Evolutionary conservation across 1,140 invertebrate species (phyloP).

Genomic region (Alviniconcha marisindica): DNA sequence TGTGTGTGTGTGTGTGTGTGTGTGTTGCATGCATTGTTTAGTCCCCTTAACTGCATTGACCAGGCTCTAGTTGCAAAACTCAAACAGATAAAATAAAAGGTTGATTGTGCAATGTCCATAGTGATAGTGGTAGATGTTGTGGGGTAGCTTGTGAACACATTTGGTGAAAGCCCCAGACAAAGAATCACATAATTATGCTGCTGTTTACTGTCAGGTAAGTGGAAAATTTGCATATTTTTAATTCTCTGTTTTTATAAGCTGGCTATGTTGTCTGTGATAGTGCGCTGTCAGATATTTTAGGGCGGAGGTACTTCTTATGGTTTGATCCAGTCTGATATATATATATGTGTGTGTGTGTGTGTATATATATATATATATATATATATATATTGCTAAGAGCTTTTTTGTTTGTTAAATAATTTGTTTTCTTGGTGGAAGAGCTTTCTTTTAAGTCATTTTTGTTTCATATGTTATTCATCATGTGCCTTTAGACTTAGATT

Average conservation of each 20-base stretch:
- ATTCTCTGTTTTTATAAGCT: conserved; percentile 25
- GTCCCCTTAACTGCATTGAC: too few species aligned
- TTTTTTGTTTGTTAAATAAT: neutral
- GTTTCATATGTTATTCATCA: neutral
- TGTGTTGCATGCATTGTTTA: too few species aligned
- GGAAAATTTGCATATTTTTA: conserved; percentile 19
- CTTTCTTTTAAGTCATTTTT: neutral
- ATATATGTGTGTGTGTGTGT: neutral
- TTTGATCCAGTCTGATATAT: neutral
- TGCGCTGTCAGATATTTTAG: conserved; percentile 12
- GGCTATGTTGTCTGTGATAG: conserved; percentile 41
- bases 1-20: too few species aligned
- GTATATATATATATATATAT: neutral
- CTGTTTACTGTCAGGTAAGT: neutral
- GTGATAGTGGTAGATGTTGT: too few species aligned
- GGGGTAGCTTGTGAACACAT: too few species aligned
- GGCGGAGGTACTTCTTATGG: neutral
- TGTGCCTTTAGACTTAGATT: too few species aligned
- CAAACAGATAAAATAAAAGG: too few species aligned
- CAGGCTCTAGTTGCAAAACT: too few species aligned
- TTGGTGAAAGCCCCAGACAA: neutral
- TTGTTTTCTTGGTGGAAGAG: neutral
- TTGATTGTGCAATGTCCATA: too few species aligned
- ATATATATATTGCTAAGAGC: neutral
- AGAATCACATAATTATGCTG: neutral